These are phyloP conservation scores for Pocillopora grandis DNA, from an alignment of 92 coral and sea anemone species.

Conservation along the genomic window DNA sequence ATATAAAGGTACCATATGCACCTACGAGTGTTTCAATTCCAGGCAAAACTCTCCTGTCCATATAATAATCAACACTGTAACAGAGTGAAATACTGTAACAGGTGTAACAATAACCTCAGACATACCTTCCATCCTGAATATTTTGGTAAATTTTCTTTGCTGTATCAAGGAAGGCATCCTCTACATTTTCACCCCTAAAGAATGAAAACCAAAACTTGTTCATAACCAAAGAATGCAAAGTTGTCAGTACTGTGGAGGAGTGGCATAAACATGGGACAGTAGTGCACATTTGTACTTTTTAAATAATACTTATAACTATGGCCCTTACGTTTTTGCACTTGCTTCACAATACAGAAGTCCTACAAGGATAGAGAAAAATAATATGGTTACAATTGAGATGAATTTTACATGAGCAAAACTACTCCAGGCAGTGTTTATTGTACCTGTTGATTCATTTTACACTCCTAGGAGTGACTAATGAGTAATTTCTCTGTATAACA, in stretches of 20 bases:
- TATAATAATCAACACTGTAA: no score
- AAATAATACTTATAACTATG: no score
- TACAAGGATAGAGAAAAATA: conserved; percentile 27
- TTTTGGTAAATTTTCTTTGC: conserved; percentile 99
- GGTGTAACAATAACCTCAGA: background rate
- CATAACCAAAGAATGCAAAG: background rate
- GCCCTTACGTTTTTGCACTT: conserved; percentile 97
- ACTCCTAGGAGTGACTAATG: no score
- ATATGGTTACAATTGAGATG: background rate
- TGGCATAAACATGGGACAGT: background rate
- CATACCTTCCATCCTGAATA: conserved; percentile 99
- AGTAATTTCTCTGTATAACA: no score
- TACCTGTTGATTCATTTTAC: background rate
- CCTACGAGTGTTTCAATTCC: no score
- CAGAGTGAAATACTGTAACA: background rate
- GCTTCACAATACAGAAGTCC: conserved; percentile 98
- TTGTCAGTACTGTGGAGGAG: background rate
- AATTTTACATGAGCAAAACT: background rate
- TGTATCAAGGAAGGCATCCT: conserved; percentile 98
- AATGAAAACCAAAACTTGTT: background rate
- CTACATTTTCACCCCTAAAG: conserved; percentile 96
- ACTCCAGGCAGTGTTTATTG: background rate
- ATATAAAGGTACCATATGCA: no score
- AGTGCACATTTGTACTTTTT: background rate
- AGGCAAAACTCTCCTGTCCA: no score